phyloP scores from a whole-genome alignment of 2,888 invertebrate genomes.

The Unio delphinus region DNA sequence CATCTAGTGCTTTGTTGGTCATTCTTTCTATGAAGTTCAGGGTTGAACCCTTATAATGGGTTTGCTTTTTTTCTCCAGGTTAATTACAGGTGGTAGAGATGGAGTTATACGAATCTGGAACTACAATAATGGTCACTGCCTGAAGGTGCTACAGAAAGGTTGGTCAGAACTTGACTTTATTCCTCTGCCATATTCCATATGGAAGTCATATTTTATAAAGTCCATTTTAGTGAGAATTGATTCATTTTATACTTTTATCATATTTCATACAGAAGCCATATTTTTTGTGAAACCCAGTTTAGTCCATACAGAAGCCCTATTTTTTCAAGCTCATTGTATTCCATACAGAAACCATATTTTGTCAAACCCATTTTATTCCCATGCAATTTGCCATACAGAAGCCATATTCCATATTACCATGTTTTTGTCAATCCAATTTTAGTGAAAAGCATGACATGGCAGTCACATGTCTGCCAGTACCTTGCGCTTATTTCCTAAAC shows the following conservation, averaged over 20 bases:
- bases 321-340: background rate
- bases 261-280: background rate
- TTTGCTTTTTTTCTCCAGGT: slow-evolving; percentile 34
- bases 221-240: background rate
- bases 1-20: no score
- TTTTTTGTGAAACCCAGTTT: background rate
- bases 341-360: no score
- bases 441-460: no score
- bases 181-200: background rate
- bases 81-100: slow-evolving; percentile 71
- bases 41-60: no score
- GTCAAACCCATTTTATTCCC: no score
- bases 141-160: slow-evolving; percentile 61
- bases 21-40: no score
- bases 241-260: background rate
- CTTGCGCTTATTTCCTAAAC: no score
- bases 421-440: background rate
- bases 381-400: background rate
- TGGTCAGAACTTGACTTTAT: slow-evolving; percentile 2
- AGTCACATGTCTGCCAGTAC: no score
- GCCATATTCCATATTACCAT: background rate
- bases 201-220: background rate
- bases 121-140: slow-evolving; percentile 71
- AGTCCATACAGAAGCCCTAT: background rate
- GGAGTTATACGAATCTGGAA: slow-evolving; percentile 71